phyloP scores from a whole-genome alignment of 2,113 vertebrate species.

The Phainopepla nitens region DNA sequence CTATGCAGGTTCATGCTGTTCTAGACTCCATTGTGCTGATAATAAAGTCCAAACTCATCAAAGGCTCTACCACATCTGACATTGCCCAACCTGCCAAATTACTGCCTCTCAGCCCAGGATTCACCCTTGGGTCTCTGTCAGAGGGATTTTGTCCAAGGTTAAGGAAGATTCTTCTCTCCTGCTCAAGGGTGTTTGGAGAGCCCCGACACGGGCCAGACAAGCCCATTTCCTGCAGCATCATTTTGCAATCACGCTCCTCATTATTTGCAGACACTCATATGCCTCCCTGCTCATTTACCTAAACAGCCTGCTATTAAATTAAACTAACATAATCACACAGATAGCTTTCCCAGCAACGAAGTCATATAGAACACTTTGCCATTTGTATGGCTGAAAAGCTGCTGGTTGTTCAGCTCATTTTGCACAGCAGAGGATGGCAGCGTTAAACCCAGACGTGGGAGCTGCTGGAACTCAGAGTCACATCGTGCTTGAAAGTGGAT shows the following conservation, averaged over 20 bases:
- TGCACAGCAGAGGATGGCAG: background rate
- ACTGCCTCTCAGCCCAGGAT: background rate
- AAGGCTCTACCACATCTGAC: background rate
- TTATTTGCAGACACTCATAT: background rate
- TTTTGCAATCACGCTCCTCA: background rate
- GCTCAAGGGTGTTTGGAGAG: background rate
- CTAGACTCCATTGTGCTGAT: background rate
- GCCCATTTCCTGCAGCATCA: background rate
- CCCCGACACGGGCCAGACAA: background rate
- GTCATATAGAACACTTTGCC: background rate
- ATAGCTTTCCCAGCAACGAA: background rate
- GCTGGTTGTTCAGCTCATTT: background rate
- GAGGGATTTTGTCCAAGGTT: background rate
- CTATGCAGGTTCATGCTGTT: background rate
- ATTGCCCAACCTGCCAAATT: background rate
- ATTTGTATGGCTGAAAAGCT: background rate
- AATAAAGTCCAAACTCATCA: background rate
- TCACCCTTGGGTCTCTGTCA: background rate
- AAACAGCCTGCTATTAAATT: slow-evolving; percentile 41
- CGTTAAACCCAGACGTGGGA: background rate
- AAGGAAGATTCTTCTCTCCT: background rate
- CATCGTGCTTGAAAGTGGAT: background rate
- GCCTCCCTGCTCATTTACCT: slow-evolving; percentile 45
- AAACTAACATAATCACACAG: slow-evolving; percentile 15
- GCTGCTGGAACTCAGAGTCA: background rate